Percentiles rank a stretch among this genome's conserved stretches.
Evolutionary conservation across 2,113 vertebrate genomes (phyloP).

Genomic region (Actenoides lindsayi): DNA sequence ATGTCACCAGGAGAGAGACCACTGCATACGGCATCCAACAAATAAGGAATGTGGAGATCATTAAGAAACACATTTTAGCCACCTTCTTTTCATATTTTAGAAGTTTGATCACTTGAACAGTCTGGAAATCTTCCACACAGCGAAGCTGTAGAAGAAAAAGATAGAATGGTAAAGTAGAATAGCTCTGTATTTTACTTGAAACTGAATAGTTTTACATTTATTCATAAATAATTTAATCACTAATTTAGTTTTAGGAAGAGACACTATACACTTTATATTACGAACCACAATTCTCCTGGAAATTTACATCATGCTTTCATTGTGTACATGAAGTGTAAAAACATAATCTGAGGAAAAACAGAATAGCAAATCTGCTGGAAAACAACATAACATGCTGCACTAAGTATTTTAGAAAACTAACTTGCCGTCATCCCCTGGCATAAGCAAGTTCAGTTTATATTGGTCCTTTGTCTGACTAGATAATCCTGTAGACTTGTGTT

Average conservation of each 20-base stretch:
- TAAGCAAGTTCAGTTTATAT: not conserved
- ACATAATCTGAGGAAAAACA: not conserved
- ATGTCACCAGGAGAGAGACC: slow-evolving; percentile 86
- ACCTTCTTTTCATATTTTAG: slow-evolving; percentile 91
- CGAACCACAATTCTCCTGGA: not conserved
- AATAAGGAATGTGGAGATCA: slow-evolving; percentile 88
- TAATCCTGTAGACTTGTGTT: not conserved
- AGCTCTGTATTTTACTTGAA: not conserved
- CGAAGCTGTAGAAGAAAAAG: slow-evolving; percentile 77
- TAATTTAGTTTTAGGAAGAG: not conserved
- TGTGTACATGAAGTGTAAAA: not conserved
- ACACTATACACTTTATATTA: not conserved
- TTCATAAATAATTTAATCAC: not conserved
- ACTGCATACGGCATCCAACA: slow-evolving; percentile 91
- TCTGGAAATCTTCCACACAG: slow-evolving; percentile 89
- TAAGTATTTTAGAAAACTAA: not conserved
- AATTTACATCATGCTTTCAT: not conserved
- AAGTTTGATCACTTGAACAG: slow-evolving; percentile 87
- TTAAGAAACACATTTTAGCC: slow-evolving; percentile 89
- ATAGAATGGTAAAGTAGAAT: not conserved
- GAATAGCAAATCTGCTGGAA: not conserved
- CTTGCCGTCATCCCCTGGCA: not conserved
- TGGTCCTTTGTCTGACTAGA: not conserved
- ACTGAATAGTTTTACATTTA: not conserved
- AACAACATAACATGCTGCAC: not conserved